Conservation (phyloP, 2,797 vertebrate genomes). For the Poecile montanus region DNA sequence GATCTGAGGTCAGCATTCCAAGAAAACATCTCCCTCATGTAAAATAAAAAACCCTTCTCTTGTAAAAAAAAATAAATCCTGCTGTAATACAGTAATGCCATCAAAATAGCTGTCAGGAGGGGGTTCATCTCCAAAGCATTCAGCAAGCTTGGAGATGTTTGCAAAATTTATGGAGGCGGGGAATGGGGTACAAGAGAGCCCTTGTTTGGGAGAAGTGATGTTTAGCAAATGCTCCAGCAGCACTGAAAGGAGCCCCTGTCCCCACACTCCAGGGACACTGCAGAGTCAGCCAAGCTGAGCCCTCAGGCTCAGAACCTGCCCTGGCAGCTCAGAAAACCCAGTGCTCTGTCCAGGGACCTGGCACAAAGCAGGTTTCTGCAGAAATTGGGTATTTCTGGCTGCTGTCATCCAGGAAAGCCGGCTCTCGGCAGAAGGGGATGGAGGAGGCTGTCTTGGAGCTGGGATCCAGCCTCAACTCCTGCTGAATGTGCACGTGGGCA, state of each 20-base stretch:
- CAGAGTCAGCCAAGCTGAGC: background rate
- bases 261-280: background rate
- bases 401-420: background rate
- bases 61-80: background rate
- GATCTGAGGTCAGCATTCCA: background rate
- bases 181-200: background rate
- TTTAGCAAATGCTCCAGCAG: background rate
- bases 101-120: background rate
- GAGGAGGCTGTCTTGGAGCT: background rate
- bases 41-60: background rate
- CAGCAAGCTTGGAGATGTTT: background rate
- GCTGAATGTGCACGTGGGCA: background rate
- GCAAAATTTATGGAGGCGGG: background rate
- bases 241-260: constrained; percentile 16
- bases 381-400: background rate
- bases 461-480: background rate
- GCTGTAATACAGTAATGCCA: background rate
- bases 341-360: background rate
- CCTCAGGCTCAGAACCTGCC: background rate
- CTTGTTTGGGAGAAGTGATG: background rate
- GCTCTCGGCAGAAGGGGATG: background rate
- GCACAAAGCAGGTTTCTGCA: background rate
- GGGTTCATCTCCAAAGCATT: background rate
- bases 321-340: background rate
- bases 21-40: background rate